phyloP scores from a whole-genome alignment of 2,888 invertebrate genomes.

The Zhuqinia jingwanae region DNA sequence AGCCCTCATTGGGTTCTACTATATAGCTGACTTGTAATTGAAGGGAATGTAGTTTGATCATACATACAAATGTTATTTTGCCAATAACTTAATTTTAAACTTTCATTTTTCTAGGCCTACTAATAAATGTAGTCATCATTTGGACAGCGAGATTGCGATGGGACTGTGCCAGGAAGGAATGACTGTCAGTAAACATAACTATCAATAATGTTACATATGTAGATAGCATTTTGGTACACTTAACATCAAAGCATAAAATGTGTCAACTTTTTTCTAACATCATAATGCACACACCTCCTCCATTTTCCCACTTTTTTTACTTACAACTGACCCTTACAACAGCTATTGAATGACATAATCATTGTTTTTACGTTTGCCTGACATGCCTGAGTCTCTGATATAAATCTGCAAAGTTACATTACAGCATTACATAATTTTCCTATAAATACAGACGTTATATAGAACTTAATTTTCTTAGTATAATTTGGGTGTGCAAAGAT shows the following conservation, averaged over 20 bases:
- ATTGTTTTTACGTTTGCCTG: neutral
- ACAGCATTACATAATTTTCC: neutral
- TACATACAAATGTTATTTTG: conserved; percentile 11
- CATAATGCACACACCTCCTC: neutral
- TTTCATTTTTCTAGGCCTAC: neutral
- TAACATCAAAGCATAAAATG: neutral
- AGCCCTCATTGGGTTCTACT: neutral
- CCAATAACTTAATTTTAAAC: conserved; percentile 35
- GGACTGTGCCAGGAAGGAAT: conserved; percentile 62
- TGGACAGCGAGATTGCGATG: conserved; percentile 59
- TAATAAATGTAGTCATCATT: conserved; percentile 21
- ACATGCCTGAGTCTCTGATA: conserved; percentile 28
- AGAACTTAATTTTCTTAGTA: neutral
- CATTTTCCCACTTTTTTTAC: neutral
- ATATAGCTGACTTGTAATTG: conserved; percentile 42
- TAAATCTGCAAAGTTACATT: neutral
- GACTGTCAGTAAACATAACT: conserved; percentile 29
- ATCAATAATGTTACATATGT: neutral
- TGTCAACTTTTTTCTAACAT: neutral
- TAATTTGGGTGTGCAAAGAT: conserved; percentile 9
- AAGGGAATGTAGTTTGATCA: conserved; percentile 59
- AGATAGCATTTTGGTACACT: neutral
- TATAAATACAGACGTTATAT: neutral
- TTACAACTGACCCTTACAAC: neutral
- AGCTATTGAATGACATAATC: neutral